These are phyloP conservation scores for Glaucomys volans DNA, from an alignment of 2,113 vertebrate genomes.

Conservation along the genomic window DNA sequence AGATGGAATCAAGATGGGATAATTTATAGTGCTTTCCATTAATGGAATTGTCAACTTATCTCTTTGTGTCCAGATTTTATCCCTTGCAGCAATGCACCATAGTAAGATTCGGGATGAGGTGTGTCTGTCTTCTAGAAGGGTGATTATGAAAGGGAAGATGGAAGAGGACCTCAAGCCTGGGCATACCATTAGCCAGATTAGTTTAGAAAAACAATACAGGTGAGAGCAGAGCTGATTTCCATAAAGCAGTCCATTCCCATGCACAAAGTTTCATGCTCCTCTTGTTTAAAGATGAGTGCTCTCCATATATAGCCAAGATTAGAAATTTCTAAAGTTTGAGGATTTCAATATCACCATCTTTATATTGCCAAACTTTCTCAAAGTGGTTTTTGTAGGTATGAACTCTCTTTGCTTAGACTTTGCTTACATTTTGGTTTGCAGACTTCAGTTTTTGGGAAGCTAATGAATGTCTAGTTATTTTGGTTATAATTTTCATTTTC, in stretches of 20 bases:
- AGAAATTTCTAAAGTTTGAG: background rate
- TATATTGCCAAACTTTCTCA: background rate
- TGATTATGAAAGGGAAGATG: background rate
- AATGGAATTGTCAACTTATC: background rate
- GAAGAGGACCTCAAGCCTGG: background rate
- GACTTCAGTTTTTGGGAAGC: background rate
- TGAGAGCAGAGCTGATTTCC: background rate
- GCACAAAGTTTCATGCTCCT: background rate
- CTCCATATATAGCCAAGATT: background rate
- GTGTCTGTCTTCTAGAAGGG: background rate
- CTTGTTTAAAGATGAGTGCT: background rate
- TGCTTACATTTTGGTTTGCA: background rate
- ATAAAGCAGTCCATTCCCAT: background rate
- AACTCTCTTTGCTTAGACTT: background rate
- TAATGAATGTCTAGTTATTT: background rate
- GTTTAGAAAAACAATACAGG: background rate
- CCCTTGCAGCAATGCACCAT: fast-evolving
- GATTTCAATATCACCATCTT: background rate
- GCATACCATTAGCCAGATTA: background rate
- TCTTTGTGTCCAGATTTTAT: background rate
- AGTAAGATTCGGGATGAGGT: background rate
- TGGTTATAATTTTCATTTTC: background rate
- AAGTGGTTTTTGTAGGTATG: background rate
- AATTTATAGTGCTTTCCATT: background rate
- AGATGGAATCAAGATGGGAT: background rate